These are phyloP conservation scores for Hippopotamyrus pictus DNA, from an alignment of 2,797 vertebrate species.

Conservation along the genomic window DNA sequence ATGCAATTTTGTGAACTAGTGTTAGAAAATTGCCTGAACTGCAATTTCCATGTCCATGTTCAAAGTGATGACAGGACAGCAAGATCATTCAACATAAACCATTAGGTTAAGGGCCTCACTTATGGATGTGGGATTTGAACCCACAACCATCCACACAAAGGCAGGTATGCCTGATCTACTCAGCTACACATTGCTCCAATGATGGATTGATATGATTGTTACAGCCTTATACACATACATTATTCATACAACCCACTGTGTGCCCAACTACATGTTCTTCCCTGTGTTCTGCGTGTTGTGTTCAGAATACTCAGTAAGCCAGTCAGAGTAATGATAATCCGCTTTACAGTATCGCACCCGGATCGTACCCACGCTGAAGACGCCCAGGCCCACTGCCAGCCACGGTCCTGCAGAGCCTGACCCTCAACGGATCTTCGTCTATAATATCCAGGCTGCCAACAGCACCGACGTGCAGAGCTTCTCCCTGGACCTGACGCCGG, in stretches of 20 bases:
- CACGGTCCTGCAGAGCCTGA: slow-evolving; percentile 64
- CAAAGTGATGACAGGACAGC: background rate
- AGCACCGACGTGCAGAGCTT: slow-evolving; percentile 85
- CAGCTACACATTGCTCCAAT: background rate
- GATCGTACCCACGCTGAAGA: slow-evolving; percentile 73
- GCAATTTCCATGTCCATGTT: background rate
- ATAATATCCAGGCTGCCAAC: slow-evolving; percentile 89
- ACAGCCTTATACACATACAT: background rate
- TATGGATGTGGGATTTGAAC: background rate
- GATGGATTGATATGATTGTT: background rate
- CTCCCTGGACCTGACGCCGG: slow-evolving; percentile 85
- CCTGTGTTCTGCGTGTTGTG: background rate
- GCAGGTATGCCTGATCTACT: background rate
- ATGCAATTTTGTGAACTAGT: background rate
- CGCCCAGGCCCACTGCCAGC: slow-evolving; percentile 58
- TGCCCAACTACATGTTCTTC: background rate
- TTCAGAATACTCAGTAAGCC: background rate
- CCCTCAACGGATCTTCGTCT: slow-evolving; percentile 74
- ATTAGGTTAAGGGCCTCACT: background rate
- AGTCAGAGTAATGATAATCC: background rate
- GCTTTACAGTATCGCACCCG: slow-evolving; percentile 82
- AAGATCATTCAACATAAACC: background rate
- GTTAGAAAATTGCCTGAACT: background rate
- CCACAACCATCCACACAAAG: background rate
- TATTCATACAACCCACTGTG: background rate